phyloP scores from a whole-genome alignment of 1,140 invertebrate species.

The Apis cerana region DNA sequence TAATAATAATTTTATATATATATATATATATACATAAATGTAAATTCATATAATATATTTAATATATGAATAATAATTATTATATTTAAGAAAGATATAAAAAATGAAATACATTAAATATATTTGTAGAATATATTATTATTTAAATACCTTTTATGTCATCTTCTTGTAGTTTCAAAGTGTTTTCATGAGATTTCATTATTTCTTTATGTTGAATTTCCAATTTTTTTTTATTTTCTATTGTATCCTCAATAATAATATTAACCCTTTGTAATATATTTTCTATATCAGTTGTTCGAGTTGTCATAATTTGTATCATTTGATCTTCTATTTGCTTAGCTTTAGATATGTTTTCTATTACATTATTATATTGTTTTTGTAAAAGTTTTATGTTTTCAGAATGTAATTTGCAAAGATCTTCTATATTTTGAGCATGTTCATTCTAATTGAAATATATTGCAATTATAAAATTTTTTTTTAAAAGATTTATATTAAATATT shows the following conservation, averaged over 20 bases:
- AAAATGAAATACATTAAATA: not conserved
- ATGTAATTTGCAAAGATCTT: slow-evolving; percentile 73
- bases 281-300: slow-evolving; percentile 68
- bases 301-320: slow-evolving; percentile 69
- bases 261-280: slow-evolving; percentile 72
- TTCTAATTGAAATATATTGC: slow-evolving; percentile 60
- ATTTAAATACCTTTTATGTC: slow-evolving; percentile 67
- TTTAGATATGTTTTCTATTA: slow-evolving; percentile 73
- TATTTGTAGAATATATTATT: slow-evolving; percentile 8
- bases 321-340: slow-evolving; percentile 73
- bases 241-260: slow-evolving; percentile 64
- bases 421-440: slow-evolving; percentile 64
- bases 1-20: not conserved
- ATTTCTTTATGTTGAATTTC: slow-evolving; percentile 65
- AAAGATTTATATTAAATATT: not conserved
- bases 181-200: slow-evolving; percentile 56
- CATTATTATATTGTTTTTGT: slow-evolving; percentile 73
- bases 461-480: not conserved
- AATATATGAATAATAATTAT: not conserved
- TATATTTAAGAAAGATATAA: no score
- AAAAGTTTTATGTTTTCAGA: slow-evolving; percentile 69
- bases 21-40: not conserved
- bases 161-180: slow-evolving; percentile 71
- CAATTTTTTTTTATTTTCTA: slow-evolving; percentile 67
- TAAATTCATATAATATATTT: not conserved